phyloP scores from a whole-genome alignment of 2,797 vertebrate genomes.

The Danio kyathit region DNA sequence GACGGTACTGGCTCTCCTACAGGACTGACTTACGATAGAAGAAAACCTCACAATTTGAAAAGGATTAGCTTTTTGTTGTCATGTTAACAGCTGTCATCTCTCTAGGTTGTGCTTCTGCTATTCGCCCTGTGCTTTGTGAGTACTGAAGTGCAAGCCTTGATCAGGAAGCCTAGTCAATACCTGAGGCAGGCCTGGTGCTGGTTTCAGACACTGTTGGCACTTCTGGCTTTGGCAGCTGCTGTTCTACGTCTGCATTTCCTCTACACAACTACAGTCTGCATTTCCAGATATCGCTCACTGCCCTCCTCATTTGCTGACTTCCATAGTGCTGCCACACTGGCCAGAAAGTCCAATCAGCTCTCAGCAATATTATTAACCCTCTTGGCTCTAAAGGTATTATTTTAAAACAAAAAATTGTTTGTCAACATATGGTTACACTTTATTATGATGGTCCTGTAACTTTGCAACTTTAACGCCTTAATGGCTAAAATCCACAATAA shows the following conservation, averaged over 20 bases:
- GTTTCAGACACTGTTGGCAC: constrained; percentile 70
- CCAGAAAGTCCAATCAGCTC: constrained; percentile 70
- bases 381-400: constrained; percentile 76
- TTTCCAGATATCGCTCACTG: constrained; percentile 63
- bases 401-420: background rate
- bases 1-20: constrained; percentile 68
- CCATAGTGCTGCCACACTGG: constrained; percentile 70
- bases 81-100: background rate
- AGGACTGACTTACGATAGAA: background rate
- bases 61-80: background rate
- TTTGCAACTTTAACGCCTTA: too few species aligned
- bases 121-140: constrained; percentile 71
- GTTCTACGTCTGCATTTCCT: constrained; percentile 73
- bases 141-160: constrained; percentile 67
- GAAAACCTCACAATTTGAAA: background rate
- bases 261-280: constrained; percentile 56
- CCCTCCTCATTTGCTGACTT: constrained; percentile 72
- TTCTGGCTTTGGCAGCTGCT: constrained; percentile 71
- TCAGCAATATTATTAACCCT: constrained; percentile 78
- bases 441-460: too few species aligned
- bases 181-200: constrained; percentile 60
- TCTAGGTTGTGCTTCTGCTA: constrained; percentile 76
- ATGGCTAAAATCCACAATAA: too few species aligned
- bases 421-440: too few species aligned
- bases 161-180: constrained; percentile 64